These are phyloP conservation scores for Sesia apiformis DNA, from an alignment of 2,888 invertebrate species.

Conservation along the genomic window DNA sequence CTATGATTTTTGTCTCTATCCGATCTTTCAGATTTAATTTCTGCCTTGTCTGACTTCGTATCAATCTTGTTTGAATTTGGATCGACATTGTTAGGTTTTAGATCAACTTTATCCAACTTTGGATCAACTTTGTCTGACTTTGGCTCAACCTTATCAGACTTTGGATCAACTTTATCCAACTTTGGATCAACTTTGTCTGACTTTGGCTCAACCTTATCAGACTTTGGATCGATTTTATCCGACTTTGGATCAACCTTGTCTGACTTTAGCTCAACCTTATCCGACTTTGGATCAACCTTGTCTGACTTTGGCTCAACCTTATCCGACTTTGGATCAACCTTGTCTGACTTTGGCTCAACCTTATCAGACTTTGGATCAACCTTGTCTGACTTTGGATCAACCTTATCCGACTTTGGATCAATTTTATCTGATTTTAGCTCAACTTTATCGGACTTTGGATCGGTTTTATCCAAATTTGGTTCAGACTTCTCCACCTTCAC, in stretches of 20 bases:
- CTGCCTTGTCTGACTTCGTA: slow-evolving; percentile 11
- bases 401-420: slow-evolving; percentile 12
- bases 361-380: slow-evolving; percentile 15
- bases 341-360: slow-evolving; percentile 10
- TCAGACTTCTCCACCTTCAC: slow-evolving; percentile 4
- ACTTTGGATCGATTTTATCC: slow-evolving; percentile 18
- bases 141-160: slow-evolving; percentile 5
- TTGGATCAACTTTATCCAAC: slow-evolving; percentile 5
- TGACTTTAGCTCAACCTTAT: slow-evolving; percentile 17
- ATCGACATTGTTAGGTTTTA: slow-evolving; percentile 4
- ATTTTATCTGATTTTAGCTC: slow-evolving; percentile 13
- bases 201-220: slow-evolving; percentile 13
- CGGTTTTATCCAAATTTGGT: slow-evolving; percentile 3
- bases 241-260: slow-evolving; percentile 12
- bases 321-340: slow-evolving; percentile 9
- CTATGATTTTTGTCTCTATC: slow-evolving; percentile 31
- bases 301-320: slow-evolving; percentile 10
- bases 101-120: slow-evolving; percentile 10
- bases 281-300: slow-evolving; percentile 6
- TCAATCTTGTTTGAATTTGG: slow-evolving; percentile 6
- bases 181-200: slow-evolving; percentile 12
- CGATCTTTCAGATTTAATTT: slow-evolving; percentile 8
- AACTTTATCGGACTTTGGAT: slow-evolving; percentile 6
- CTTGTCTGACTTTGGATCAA: slow-evolving; percentile 16
- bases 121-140: slow-evolving; percentile 11